Evolutionary conservation across 23 tunicate species (phyloP).

Genomic region (Ciona savignyi): DNA sequence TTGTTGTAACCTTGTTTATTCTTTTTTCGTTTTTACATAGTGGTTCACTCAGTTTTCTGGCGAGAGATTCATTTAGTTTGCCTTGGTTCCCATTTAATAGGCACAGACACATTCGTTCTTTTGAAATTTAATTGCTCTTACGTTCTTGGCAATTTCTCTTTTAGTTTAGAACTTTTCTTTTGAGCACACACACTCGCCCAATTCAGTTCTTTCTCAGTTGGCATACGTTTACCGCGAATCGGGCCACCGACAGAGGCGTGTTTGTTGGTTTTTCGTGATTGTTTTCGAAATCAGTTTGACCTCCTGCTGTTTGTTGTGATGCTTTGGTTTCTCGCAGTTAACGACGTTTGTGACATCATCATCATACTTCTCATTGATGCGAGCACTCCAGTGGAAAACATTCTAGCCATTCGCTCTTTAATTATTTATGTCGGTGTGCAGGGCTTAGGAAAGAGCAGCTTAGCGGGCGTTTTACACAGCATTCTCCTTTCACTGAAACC

Average conservation of each 20-base stretch:
- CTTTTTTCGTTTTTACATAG: not conserved
- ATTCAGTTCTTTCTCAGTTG: not conserved
- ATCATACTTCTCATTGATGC: not conserved
- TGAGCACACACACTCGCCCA: not conserved
- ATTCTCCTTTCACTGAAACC: not conserved
- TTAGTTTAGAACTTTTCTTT: too few species aligned
- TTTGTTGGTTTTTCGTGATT: not conserved
- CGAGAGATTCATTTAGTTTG: not conserved
- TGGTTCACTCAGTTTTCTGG: not conserved
- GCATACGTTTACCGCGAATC: not conserved
- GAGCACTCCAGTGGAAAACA: not conserved
- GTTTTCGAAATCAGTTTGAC: not conserved
- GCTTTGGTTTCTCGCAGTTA: not conserved
- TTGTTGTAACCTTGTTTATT: not conserved
- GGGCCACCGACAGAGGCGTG: not conserved
- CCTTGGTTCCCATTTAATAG: not conserved
- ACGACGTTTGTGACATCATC: not conserved
- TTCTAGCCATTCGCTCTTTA: not conserved
- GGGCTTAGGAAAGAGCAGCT: conserved; percentile 2
- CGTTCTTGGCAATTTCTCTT: not conserved
- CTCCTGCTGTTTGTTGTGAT: not conserved
- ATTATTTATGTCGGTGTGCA: not conserved
- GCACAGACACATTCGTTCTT: not conserved
- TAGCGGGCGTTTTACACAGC: not conserved
- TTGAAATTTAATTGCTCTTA: not conserved